Conservation (phyloP, 2,797 vertebrate genomes). For the Sebastes diploproa region DNA sequence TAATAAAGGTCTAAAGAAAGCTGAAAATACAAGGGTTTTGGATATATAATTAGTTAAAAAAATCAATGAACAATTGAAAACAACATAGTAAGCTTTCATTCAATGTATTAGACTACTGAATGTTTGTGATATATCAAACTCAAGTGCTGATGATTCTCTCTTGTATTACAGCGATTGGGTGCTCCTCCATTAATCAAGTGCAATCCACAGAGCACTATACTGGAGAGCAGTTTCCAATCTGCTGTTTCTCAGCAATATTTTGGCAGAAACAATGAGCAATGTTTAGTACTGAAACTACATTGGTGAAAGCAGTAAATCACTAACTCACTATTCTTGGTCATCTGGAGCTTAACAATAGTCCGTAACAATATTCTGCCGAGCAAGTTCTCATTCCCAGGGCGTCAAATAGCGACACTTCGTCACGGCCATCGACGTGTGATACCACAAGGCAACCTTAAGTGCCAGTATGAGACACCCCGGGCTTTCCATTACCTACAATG, state of each 20-base stretch:
- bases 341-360: no score
- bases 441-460: no score
- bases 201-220: background rate
- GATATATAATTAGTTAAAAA: background rate
- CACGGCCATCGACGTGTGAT: no score
- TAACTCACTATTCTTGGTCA: background rate
- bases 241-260: background rate
- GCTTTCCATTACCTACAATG: no score
- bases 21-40: conserved; percentile 69
- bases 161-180: background rate
- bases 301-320: background rate
- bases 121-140: background rate
- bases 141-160: background rate
- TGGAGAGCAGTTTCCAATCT: background rate
- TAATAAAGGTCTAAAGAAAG: conserved; percentile 97
- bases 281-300: background rate
- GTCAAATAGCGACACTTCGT: no score
- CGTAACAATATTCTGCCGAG: no score
- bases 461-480: no score
- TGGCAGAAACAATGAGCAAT: background rate
- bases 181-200: background rate
- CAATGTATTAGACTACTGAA: no score
- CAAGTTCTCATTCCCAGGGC: no score
- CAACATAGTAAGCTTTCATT: background rate
- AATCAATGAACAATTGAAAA: background rate